Evolutionary conservation across 2,797 vertebrate species (phyloP), one percentile per base, ranked within the genome.

Genomic region (Mormyrops boulengeri): DNA sequence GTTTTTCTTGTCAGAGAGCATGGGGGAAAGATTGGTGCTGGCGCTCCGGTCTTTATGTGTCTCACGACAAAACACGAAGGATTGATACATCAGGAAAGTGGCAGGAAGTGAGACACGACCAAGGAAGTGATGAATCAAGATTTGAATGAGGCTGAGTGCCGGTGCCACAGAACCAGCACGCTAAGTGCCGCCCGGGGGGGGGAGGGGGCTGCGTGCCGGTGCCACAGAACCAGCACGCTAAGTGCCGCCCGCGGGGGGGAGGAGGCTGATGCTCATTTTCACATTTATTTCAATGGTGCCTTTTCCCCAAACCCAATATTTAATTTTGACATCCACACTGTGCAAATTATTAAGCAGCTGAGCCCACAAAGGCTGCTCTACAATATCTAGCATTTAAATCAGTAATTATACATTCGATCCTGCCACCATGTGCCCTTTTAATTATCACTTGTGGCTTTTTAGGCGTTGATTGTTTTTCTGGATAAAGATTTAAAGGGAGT

Each of bases 351-450:
- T 14, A 85, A 47, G n/a, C 88, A 91, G 47, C 62, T 86, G 47
- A 87, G 85, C 89, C 62, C 69, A 22, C 47, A 82, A 66, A 73
- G 86, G 77, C 85, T 49, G 50, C 88, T 84, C 88, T 88, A 91
- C 85, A 41, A 91, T 90, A 91, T 90, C 87, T 26, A 17, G 86
- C 69, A 91, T 77, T 38, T 22, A 34, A 89, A 90, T 91, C 73
- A 89, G 77, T 90, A 91, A 92, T 92, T 89, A 88, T 69, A 91
- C 66, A 91, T 85, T 89, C 88, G 85, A 87, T 52, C 60, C 47
- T 55, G 57, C 26, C 34, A 34, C 17, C 17, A 60, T 88, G 88
- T 22, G 49, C 41, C 85, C 88, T 84, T 60, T 80, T 44, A 80
- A 86, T 26, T 50, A 4, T 88, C 82, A 53, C 85, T 82, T 89